Evolutionary conservation across 1,140 invertebrate species (phyloP), one percentile per base, ranked within the genome.

Genomic region (Drosophila kohkoa): DNA sequence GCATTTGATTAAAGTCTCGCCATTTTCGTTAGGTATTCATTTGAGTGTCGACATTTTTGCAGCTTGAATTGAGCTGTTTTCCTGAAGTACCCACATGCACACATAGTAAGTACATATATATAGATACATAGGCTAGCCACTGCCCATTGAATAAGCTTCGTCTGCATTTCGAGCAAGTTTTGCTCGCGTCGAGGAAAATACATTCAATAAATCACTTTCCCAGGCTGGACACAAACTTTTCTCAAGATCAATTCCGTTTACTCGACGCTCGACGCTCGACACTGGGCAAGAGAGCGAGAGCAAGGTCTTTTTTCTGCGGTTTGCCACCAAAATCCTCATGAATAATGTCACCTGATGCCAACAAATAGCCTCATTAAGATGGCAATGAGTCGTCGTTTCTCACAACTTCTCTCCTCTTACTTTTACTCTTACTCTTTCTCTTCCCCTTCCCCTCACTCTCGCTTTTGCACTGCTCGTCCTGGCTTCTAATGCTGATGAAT

Each of bases 1-100:
- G 71, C 65, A 79, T 87, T 86, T 87, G 82, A 86, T 87, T 76
- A 68, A 66, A 82, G 71, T 51, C 65, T 70, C 64, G 25, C 38
- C 35, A 6, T 38, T 41, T 46, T 51, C 38, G 8, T 35, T 54
- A 28, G 32, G 16, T 41, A 68, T 51, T 75, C 59, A 62, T 73
- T 77, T 73, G 75, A 15, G 28, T 28, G 51, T 55, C 65, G 55
- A 81, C 58, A 77, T 83, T 38, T 38, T 38, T 38, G 35, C 35
- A 38, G 35, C 35, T 38, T 10, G 1, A 38, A 38, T 10, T 82
- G 75, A 48, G 55, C 10, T 6, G 13, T 41, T 10, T 41, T n/a
- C 11, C 11, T 41, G n/a, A n/a, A n/a, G 41, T 43, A 43, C n/a
- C 41, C 3, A 25, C 20, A 20, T 20, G 3, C 20, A 20, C 20